Conservation (phyloP, 2,888 invertebrate species). For the Cryptocephalus moraei region DNA sequence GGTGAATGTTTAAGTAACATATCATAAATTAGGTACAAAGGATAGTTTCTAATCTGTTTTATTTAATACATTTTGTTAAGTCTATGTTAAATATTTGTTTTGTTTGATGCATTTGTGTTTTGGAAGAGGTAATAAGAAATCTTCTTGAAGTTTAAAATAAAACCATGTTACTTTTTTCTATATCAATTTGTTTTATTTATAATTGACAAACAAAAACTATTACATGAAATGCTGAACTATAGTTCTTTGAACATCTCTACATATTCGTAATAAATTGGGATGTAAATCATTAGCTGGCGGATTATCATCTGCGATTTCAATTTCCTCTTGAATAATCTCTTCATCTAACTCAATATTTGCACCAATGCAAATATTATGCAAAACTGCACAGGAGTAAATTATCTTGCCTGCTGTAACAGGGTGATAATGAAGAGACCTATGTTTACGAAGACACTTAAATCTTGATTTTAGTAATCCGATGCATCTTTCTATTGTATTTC, state of each 20-base stretch:
- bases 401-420: not conserved
- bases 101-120: not conserved
- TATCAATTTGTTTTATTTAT: no score
- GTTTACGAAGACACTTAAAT: not conserved
- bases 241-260: no score
- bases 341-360: not conserved
- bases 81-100: no score
- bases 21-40: not conserved
- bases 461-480: not conserved
- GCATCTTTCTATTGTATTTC: constrained; percentile 3
- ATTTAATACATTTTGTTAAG: not conserved
- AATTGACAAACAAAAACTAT: no score
- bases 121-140: not conserved
- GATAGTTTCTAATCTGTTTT: not conserved
- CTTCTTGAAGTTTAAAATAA: not conserved
- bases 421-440: not conserved
- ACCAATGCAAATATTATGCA: not conserved
- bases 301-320: not conserved
- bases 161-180: no score
- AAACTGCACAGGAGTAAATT: not conserved
- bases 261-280: not conserved
- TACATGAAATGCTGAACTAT: no score
- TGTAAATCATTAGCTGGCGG: not conserved
- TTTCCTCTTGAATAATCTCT: not conserved
- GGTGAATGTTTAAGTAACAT: no score